phyloP scores from a whole-genome alignment of 2,113 vertebrate species.

The Neomonachus schauinslandi region DNA sequence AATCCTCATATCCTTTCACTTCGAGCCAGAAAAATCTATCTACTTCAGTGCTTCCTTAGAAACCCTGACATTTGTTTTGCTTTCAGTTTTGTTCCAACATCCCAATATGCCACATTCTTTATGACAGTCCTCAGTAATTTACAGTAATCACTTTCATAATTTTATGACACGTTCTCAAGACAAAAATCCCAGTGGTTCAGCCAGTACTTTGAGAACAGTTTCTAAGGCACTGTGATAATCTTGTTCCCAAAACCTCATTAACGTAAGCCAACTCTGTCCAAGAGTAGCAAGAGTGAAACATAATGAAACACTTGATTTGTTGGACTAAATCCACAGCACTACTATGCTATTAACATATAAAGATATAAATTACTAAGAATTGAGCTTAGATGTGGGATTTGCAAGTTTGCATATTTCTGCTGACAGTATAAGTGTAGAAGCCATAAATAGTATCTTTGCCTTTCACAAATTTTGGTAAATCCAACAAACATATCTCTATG shows the following conservation, averaged over 20 bases:
- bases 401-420: constrained; percentile 61
- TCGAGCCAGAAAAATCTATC: neutral
- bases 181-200: neutral
- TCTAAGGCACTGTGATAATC: neutral
- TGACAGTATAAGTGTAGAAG: constrained; percentile 53
- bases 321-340: constrained; percentile 34
- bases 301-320: constrained; percentile 56
- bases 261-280: neutral
- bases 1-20: neutral
- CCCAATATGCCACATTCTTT: neutral
- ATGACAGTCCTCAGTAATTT: constrained; percentile 7
- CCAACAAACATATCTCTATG: constrained; percentile 4
- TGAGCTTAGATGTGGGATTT: constrained; percentile 62
- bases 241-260: constrained; percentile 52
- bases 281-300: neutral
- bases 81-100: constrained; percentile 12
- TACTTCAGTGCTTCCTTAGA: neutral
- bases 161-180: constrained; percentile 19
- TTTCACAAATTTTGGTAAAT: constrained; percentile 50
- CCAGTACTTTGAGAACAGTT: constrained; percentile 35
- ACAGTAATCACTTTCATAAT: constrained; percentile 42
- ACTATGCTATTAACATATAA: constrained; percentile 55
- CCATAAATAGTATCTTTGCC: constrained; percentile 44
- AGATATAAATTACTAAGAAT: constrained; percentile 56
- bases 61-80: constrained; percentile 17